Evolutionary conservation across 2,888 invertebrate species (phyloP).

Genomic region (Ichneumon xanthorius): DNA sequence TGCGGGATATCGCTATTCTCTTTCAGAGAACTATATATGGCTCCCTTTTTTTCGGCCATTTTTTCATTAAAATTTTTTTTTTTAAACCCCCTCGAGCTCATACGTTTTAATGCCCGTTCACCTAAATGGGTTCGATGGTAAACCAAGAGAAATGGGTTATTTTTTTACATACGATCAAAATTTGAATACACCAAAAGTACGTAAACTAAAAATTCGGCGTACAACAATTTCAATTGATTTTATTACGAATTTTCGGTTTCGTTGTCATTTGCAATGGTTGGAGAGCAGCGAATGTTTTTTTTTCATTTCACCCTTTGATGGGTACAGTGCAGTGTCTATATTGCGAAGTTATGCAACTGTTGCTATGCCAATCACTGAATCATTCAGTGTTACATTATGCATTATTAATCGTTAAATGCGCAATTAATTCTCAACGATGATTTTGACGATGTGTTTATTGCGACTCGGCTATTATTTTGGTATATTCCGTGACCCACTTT

Average conservation of each 20-base stretch:
- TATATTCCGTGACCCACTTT: too few relatives aligned
- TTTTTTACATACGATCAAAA: neutral
- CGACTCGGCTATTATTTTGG: too few relatives aligned
- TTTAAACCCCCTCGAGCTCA: neutral
- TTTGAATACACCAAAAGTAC: neutral
- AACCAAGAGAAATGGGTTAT: neutral
- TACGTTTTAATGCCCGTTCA: neutral
- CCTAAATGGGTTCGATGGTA: constrained; percentile 4
- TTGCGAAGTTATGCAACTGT: too few relatives aligned
- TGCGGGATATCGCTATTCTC: neutral
- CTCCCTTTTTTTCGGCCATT: neutral
- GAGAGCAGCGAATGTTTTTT: too few relatives aligned
- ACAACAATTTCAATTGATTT: neutral
- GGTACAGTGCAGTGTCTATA: too few relatives aligned
- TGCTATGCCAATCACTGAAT: too few relatives aligned
- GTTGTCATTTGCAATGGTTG: too few relatives aligned
- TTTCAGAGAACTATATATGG: neutral
- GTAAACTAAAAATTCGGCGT: neutral
- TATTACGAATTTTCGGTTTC: neutral
- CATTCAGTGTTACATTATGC: too few relatives aligned
- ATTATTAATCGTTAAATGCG: too few relatives aligned
- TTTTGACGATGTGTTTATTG: too few relatives aligned
- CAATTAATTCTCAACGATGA: too few relatives aligned
- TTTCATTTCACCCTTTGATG: too few relatives aligned
- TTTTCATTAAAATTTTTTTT: neutral